Percentiles rank a stretch among this genome's conserved stretches.
phyloP scores from a whole-genome alignment of 2,797 vertebrate species.

The Bovichtus diacanthus region DNA sequence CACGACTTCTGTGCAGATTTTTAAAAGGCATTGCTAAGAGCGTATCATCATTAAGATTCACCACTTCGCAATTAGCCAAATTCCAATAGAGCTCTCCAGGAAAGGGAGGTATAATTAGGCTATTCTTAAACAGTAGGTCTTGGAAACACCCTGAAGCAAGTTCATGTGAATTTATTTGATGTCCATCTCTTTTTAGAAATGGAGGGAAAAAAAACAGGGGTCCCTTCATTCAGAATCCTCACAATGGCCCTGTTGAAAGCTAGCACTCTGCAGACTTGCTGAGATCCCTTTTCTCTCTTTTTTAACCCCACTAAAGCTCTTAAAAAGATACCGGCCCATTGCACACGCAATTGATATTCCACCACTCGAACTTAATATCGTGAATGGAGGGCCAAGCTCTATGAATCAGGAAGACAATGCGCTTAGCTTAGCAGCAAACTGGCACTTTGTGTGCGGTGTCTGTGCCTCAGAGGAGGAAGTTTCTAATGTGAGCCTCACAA shows the following conservation, averaged over 20 bases:
- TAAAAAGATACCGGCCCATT: constrained; percentile 83
- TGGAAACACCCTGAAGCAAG: constrained; percentile 79
- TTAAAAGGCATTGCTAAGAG: constrained; percentile 61
- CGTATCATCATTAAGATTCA: constrained; percentile 75
- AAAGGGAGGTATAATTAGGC: constrained; percentile 81
- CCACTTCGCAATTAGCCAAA: constrained; percentile 74
- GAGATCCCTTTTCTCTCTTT: constrained; percentile 79
- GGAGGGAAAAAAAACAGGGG: constrained; percentile 74
- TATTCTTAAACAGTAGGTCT: constrained; percentile 78
- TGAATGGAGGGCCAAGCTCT: constrained; percentile 90
- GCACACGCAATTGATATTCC: constrained; percentile 86
- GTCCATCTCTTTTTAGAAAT: constrained; percentile 79
- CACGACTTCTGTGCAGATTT: constrained; percentile 36
- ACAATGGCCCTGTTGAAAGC: constrained; percentile 81
- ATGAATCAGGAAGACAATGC: constrained; percentile 86
- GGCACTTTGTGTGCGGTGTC: constrained; percentile 92
- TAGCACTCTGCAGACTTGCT: constrained; percentile 77
- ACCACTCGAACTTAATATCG: constrained; percentile 88
- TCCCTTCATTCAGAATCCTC: constrained; percentile 74
- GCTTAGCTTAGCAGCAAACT: constrained; percentile 91
- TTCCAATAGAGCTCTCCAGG: constrained; percentile 72
- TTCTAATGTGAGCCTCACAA: constrained; percentile 94
- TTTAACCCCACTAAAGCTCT: constrained; percentile 82
- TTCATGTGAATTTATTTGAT: constrained; percentile 88
- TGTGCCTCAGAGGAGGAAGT: constrained; percentile 91